Evolutionary conservation across 1,140 invertebrate species (phyloP).

Genomic region (Drosophila insularis): DNA sequence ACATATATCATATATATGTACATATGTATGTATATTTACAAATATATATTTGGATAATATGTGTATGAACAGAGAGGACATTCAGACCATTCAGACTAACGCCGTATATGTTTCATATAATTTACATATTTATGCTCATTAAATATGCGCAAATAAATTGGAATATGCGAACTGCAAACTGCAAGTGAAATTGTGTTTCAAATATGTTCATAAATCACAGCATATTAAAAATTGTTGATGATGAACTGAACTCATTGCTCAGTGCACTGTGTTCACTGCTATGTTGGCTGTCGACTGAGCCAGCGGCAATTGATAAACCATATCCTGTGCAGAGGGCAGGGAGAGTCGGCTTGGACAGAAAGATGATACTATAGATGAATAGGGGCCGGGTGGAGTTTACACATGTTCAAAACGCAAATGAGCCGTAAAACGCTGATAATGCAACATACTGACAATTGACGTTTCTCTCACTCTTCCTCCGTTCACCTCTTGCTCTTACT

Average conservation of each 20-base stretch:
- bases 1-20: no score
- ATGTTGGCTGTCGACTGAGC: slow-evolving; percentile 4
- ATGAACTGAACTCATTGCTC: slow-evolving; percentile 24
- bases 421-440: slow-evolving; percentile 76
- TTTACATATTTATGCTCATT: slow-evolving; percentile 60
- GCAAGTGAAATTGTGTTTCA: slow-evolving; percentile 29
- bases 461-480: slow-evolving; percentile 1
- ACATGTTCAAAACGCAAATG: slow-evolving; percentile 78
- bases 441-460: slow-evolving; percentile 74
- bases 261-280: not conserved
- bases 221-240: slow-evolving; percentile 54
- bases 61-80: no score
- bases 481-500: not conserved
- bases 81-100: not conserved
- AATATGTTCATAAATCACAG: slow-evolving; percentile 71
- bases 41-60: no score
- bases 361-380: not conserved
- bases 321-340: slow-evolving; percentile 25
- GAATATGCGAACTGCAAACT: slow-evolving; percentile 33
- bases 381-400: slow-evolving; percentile 47
- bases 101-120: slow-evolving; percentile 61
- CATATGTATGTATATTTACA: no score
- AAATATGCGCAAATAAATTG: slow-evolving; percentile 66
- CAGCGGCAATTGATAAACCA: slow-evolving; percentile 35
- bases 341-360: not conserved